phyloP scores from a whole-genome alignment of 2,113 vertebrate genomes.

The Martes martes region DNA sequence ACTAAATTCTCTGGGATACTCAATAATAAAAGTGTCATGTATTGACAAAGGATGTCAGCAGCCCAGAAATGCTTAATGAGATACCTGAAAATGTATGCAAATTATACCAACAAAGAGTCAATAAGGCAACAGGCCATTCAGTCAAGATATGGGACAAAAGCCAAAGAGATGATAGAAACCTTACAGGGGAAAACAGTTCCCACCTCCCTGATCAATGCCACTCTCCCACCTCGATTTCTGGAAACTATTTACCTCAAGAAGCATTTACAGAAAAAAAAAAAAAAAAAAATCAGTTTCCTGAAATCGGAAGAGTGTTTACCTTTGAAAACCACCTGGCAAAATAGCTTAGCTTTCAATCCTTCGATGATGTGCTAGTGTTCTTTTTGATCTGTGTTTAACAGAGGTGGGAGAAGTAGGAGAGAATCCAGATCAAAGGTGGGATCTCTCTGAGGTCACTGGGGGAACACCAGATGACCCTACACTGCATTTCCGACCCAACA shows the following conservation, averaged over 20 bases:
- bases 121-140: background rate
- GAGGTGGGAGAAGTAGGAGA: background rate
- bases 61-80: background rate
- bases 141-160: background rate
- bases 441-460: background rate
- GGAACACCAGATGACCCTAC: background rate
- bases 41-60: background rate
- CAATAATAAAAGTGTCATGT: background rate
- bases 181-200: background rate
- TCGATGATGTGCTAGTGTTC: background rate
- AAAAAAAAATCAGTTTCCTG: background rate
- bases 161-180: background rate
- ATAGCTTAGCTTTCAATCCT: background rate
- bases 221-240: background rate
- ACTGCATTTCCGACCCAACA: background rate
- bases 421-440: background rate
- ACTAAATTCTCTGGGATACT: background rate
- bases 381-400: background rate
- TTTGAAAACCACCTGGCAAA: constrained; percentile 41
- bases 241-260: background rate
- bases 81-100: background rate
- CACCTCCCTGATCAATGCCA: background rate
- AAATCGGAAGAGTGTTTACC: constrained; percentile 23
- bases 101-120: background rate
- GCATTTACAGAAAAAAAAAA: background rate